phyloP scores from a whole-genome alignment of 2,888 invertebrate genomes.

The Pinctada fucata region DNA sequence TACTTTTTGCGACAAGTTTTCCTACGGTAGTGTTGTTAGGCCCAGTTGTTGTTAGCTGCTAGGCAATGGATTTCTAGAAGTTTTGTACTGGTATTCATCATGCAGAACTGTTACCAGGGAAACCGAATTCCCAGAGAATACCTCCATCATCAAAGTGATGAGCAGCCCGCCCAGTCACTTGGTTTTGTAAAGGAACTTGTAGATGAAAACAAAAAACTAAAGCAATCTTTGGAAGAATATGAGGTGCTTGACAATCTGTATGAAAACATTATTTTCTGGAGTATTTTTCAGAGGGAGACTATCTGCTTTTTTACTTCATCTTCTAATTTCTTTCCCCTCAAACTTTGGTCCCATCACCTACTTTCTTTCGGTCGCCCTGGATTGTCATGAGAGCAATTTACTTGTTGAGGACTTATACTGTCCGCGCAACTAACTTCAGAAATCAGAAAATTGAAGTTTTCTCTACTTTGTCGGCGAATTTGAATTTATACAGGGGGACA shows the following conservation, averaged over 20 bases:
- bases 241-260: constrained; percentile 57
- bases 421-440: too few species aligned
- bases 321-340: too few species aligned
- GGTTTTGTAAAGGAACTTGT: constrained; percentile 72
- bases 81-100: constrained; percentile 36
- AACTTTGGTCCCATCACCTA: too few species aligned
- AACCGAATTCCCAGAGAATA: constrained; percentile 61
- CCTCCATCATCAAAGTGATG: constrained; percentile 57
- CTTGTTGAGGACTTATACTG: too few species aligned
- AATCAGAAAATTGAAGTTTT: too few species aligned
- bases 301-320: too few species aligned
- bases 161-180: constrained; percentile 67
- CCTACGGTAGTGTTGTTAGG: background rate
- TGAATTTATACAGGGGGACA: too few species aligned
- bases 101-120: constrained; percentile 67
- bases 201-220: constrained; percentile 70
- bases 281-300: too few species aligned
- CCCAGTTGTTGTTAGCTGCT: constrained; percentile 54
- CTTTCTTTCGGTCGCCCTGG: too few species aligned
- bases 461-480: too few species aligned
- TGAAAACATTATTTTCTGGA: background rate
- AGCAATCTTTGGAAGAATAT: constrained; percentile 63
- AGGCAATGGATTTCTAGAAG: constrained; percentile 41
- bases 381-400: too few species aligned
- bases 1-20: too few species aligned